A percentile compares a stretch with the other conserved stretches of the same genome.
phyloP scores from a whole-genome alignment of 2,113 vertebrate genomes.

The Microtus ochrogaster region DNA sequence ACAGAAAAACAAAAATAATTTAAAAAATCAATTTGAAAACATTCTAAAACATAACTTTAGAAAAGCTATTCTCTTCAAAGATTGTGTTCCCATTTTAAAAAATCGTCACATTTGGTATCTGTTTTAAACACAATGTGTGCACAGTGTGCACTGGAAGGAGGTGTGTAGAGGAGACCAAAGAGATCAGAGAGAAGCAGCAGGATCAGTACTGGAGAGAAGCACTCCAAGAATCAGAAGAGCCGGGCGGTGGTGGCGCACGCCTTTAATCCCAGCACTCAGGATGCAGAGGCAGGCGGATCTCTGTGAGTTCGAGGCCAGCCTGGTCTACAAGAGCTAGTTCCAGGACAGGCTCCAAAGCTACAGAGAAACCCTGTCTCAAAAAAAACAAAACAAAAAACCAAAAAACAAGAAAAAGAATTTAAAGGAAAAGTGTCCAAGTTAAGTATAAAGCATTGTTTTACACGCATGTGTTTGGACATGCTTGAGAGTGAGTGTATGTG shows the following conservation, averaged over 20 bases:
- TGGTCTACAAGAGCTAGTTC: too few relatives aligned
- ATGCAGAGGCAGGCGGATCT: too few relatives aligned
- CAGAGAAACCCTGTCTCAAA: too few relatives aligned
- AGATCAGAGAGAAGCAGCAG: neutral
- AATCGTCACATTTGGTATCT: neutral
- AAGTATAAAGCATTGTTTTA: neutral
- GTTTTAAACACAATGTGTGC: constrained; percentile 29
- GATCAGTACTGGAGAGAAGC: neutral
- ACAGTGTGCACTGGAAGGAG: neutral
- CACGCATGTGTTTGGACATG: neutral
- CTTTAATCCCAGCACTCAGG: too few relatives aligned
- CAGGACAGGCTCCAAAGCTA: too few relatives aligned
- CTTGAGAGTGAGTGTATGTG: neutral
- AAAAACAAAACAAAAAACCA: too few relatives aligned
- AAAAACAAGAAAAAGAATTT: neutral
- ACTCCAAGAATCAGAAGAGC: neutral
- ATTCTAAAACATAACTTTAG: constrained; percentile 3
- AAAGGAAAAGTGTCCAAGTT: neutral
- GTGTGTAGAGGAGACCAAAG: neutral
- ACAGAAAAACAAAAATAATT: constrained; percentile 25
- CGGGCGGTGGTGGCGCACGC: too few relatives aligned
- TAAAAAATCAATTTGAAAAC: neutral
- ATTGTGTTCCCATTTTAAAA: constrained; percentile 17
- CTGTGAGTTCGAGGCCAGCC: too few relatives aligned
- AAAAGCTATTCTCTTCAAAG: neutral